Percentiles rank a stretch among this genome's conserved stretches.
Evolutionary conservation across 1,140 invertebrate genomes (phyloP).

Genomic region (Drosophila parabipectinata): DNA sequence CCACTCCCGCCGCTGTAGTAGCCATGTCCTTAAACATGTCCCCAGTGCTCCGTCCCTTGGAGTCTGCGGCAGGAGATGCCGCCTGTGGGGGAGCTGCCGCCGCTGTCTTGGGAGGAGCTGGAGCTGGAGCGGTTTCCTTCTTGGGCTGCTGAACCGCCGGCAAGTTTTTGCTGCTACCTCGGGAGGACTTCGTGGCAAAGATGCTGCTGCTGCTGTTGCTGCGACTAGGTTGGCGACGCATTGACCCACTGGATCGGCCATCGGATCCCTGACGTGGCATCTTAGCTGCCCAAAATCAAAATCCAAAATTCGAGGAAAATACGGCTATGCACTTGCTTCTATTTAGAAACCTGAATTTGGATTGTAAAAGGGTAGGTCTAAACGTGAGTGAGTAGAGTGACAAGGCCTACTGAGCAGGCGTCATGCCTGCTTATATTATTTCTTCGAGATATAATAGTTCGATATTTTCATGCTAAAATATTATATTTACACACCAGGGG

Average conservation of each 20-base stretch:
- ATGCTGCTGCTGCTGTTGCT: constrained; percentile 20
- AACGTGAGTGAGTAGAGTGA: not conserved
- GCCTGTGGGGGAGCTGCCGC: not conserved
- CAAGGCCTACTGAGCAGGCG: constrained; percentile 3
- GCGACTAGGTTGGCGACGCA: constrained; percentile 21
- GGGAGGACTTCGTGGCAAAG: constrained; percentile 4
- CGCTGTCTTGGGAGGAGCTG: not conserved
- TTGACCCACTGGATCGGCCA: constrained; percentile 16
- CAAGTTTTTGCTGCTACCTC: constrained; percentile 29
- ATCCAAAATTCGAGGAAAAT: constrained; percentile 5
- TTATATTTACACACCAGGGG: no score
- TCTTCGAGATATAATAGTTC: no score
- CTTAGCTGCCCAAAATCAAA: constrained; percentile 2
- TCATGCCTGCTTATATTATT: no score
- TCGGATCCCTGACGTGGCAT: constrained; percentile 68
- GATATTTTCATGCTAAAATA: no score
- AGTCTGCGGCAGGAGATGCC: constrained; percentile 16
- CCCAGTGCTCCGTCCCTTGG: constrained; percentile 38
- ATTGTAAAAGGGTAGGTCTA: constrained; percentile 22
- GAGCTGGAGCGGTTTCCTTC: constrained; percentile 20
- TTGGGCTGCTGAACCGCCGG: constrained; percentile 50
- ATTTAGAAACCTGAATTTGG: constrained; percentile 47
- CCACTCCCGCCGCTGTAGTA: constrained; percentile 94
- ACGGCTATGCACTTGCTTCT: constrained; percentile 1
- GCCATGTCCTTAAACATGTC: constrained; percentile 89